phyloP scores from a whole-genome alignment of 2,888 invertebrate species.

The Chrysomela aeneicollis region DNA sequence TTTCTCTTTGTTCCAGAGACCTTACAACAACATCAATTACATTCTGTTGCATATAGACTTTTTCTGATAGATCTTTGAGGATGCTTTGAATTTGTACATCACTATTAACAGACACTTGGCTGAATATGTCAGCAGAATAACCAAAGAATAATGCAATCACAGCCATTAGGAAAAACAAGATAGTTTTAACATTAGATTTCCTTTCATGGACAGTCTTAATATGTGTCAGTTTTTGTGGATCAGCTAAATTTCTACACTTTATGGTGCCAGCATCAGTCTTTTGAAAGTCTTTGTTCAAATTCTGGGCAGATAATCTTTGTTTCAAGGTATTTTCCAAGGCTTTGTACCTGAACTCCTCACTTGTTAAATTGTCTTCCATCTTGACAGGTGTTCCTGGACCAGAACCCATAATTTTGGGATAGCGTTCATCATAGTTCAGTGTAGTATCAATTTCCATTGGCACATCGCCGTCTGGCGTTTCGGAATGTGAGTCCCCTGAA shows the following conservation, averaged over 20 bases:
- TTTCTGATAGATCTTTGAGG: slow-evolving; percentile 37
- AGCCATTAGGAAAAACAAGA: slow-evolving; percentile 7
- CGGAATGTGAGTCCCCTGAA: neutral
- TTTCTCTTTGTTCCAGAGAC: slow-evolving; percentile 39
- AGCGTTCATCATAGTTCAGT: slow-evolving; percentile 17
- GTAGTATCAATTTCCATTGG: slow-evolving; percentile 33
- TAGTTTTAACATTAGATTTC: neutral
- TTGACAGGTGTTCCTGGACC: slow-evolving; percentile 2
- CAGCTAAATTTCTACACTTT: neutral
- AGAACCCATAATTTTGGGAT: slow-evolving; percentile 18
- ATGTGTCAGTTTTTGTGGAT: slow-evolving; percentile 15
- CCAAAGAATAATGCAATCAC: slow-evolving; percentile 16
- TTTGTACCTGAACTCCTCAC: slow-evolving; percentile 11
- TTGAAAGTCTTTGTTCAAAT: neutral
- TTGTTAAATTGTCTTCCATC: neutral
- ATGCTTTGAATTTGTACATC: slow-evolving; percentile 38
- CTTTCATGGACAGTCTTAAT: slow-evolving; percentile 21
- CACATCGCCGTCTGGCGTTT: slow-evolving; percentile 1
- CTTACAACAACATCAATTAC: slow-evolving; percentile 39
- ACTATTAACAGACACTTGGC: slow-evolving; percentile 27
- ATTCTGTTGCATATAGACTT: slow-evolving; percentile 44
- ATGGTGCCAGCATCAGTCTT: neutral
- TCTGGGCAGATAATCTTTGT: neutral
- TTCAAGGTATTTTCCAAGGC: slow-evolving; percentile 12
- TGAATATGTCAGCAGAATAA: slow-evolving; percentile 8